These are phyloP conservation scores for Artemisiospiza belli DNA, from an alignment of 2,113 vertebrate genomes.

Conservation along the genomic window DNA sequence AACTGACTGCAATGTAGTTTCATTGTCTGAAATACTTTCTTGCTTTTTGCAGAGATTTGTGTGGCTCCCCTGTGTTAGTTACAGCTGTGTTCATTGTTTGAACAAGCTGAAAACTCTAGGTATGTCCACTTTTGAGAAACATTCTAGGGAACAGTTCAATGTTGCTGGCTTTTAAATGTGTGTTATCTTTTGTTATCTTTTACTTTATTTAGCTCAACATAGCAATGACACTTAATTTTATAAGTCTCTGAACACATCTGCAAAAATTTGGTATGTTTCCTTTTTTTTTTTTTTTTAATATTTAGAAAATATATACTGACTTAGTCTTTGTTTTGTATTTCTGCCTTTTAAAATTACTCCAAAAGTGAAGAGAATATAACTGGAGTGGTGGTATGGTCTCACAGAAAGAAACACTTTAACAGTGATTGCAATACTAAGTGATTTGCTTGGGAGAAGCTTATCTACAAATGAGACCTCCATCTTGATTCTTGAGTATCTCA, in stretches of 20 bases:
- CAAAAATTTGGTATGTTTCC: background rate
- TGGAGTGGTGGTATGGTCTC: background rate
- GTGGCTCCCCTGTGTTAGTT: accelerated
- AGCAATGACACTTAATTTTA: background rate
- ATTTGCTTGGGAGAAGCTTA: background rate
- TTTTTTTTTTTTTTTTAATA: too few species aligned
- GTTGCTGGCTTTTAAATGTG: background rate
- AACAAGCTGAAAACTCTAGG: background rate
- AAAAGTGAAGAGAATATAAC: background rate
- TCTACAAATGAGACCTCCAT: background rate
- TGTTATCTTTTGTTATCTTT: background rate
- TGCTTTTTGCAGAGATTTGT: background rate
- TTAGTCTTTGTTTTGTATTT: background rate
- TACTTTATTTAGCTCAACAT: background rate
- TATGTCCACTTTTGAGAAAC: background rate
- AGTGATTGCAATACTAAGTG: background rate
- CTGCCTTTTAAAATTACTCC: background rate
- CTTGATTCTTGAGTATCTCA: background rate
- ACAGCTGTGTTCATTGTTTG: background rate
- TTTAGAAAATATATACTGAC: background rate
- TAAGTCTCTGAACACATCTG: background rate
- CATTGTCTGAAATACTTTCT: background rate
- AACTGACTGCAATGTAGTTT: background rate
- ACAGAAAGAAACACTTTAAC: background rate
- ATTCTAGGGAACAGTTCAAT: accelerated